Base-by-base conservation (phyloP, 1,140 invertebrate genomes). In the Drosophila arawakana region DNA sequence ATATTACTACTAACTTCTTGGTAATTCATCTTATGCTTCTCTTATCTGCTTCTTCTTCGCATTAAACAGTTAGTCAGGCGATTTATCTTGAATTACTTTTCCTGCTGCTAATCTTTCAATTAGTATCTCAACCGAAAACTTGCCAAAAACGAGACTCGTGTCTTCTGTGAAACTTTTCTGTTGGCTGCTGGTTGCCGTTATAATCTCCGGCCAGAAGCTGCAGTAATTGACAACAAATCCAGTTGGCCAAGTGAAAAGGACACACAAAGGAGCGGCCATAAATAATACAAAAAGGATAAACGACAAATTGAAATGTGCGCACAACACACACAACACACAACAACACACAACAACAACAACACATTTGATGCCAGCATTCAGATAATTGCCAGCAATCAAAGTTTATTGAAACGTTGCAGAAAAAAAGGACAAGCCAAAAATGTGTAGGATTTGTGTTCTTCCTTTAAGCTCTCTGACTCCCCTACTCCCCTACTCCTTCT, bases 321-420 rank as follows among this genome's bases (percentile, higher is more conserved):
- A 18, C 37, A 35, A 58, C 18, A 58, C 55, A 30, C 4, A 30
- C 25, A 30, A 30, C 25, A 30, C 15, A 30, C 25, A 30, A 30
- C 25, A 30, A 0, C n/a, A n/a, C 0, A 30, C 25, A 30, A 30
- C 25, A 30, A 30, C 25, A 30, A 30, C 3, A 30, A 30, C 25
- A 30, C 25, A 44, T 55, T 74, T 60, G 83, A 82, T 82, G 73
- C 83, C 83, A 75, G 76, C 46, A 44, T 39, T 70, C 80, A 84
- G 84, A 88, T 88, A 88, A 88, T 88, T 89, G 84, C 75, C 84
- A 66, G 54, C 84, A 89, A 88, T 88, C 84, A 89, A 89, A 84
- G 77, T 78, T 88, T 89, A 89, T 88, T 89, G 83, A 80, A 80
- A 86, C 80, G 81, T 77, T 78, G 71, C 80, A 35, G 47, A 72